Conservation (phyloP, 2,113 vertebrate species). For the Pantherophis guttatus region DNA sequence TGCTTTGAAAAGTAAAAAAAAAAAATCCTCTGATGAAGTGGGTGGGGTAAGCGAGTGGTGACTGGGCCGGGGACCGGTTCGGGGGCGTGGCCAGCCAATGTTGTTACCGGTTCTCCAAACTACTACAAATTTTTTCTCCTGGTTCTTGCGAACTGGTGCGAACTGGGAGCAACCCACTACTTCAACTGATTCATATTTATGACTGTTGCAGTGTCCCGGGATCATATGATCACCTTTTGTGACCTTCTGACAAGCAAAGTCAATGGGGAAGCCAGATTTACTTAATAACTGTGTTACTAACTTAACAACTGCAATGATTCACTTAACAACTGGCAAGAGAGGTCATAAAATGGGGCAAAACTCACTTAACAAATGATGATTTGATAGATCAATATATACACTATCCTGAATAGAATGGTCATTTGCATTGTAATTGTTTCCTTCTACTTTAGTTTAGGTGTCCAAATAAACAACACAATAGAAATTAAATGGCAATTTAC, state of each 20-base stretch:
- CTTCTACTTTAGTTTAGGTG: neutral
- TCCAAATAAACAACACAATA: neutral
- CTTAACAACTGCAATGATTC: neutral
- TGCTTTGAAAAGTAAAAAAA: too few relatives aligned
- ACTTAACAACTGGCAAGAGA: neutral
- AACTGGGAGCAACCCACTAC: too few relatives aligned
- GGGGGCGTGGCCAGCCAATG: too few relatives aligned
- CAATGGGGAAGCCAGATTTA: neutral
- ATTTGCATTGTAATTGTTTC: neutral
- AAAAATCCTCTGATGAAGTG: too few relatives aligned
- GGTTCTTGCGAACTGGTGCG: too few relatives aligned
- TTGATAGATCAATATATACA: neutral
- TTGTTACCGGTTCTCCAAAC: too few relatives aligned
- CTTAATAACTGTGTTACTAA: neutral
- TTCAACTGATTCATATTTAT: neutral
- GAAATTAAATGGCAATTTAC: neutral
- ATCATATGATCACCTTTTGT: neutral
- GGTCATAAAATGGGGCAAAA: neutral
- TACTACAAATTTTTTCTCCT: too few relatives aligned
- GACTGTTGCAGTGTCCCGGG: neutral
- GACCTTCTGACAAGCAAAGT: neutral
- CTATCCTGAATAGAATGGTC: neutral
- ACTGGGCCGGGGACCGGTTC: too few relatives aligned
- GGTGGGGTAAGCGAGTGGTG: too few relatives aligned
- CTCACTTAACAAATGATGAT: neutral